Conservation (phyloP, 2,888 invertebrate genomes). For the Cheilosia impressa region DNA sequence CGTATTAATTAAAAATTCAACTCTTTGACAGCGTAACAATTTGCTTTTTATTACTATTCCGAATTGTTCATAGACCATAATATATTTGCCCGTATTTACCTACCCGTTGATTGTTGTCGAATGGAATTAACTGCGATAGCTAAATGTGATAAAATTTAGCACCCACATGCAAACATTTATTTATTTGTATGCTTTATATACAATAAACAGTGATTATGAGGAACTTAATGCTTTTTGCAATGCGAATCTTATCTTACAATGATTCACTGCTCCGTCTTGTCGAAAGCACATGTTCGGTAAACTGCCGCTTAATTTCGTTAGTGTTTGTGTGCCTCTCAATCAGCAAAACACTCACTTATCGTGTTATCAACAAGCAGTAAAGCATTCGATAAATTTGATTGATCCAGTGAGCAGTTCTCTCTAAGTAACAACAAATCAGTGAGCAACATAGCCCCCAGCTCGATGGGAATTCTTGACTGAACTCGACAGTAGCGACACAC, state of each 20-base stretch:
- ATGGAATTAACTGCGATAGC: too few species aligned
- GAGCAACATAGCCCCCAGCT: background rate
- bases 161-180: too few species aligned
- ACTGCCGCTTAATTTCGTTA: background rate
- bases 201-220: background rate
- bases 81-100: too few species aligned
- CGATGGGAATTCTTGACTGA: background rate
- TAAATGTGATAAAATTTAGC: too few species aligned
- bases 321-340: slow-evolving; percentile 1
- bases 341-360: slow-evolving; percentile 12
- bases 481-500: too few species aligned
- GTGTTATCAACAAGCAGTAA: slow-evolving; percentile 1
- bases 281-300: slow-evolving; percentile 11
- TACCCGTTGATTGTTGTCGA: too few species aligned
- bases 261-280: background rate
- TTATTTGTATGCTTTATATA: too few species aligned
- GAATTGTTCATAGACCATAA: too few species aligned
- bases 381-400: background rate
- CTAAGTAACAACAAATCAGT: background rate
- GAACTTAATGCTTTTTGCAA: background rate
- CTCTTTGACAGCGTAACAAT: too few species aligned
- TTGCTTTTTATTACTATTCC: too few species aligned
- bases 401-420: slow-evolving; percentile 7
- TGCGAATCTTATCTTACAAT: background rate
- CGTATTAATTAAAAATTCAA: too few species aligned